Conservation (phyloP, 2,888 invertebrate genomes). For the Megastigmus dorsalis region DNA sequence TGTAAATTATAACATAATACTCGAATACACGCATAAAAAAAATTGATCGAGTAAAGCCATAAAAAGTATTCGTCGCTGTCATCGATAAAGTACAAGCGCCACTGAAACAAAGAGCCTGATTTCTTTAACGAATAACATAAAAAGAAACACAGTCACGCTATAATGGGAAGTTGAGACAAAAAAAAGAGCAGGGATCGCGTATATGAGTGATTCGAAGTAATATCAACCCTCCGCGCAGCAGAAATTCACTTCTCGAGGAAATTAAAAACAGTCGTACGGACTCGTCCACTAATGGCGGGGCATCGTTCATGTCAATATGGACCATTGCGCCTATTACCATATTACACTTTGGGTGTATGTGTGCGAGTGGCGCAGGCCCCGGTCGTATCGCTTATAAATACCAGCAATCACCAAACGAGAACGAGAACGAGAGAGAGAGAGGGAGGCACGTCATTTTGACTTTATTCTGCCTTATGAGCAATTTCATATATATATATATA, state of each 20-base stretch:
- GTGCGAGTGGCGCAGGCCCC: conserved; percentile 57
- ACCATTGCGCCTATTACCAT: conserved; percentile 74
- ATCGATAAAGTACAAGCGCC: conserved; percentile 21
- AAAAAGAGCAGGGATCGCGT: conserved; percentile 32
- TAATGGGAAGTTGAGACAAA: too few relatives aligned
- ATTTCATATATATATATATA: conserved; percentile 1
- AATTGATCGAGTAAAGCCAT: conserved; percentile 22
- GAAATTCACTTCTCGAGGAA: conserved; percentile 74
- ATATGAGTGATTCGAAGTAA: conserved; percentile 74
- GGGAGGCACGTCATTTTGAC: conserved; percentile 10
- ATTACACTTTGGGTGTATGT: conserved; percentile 68
- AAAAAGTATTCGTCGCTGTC: background rate
- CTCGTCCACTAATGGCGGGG: conserved; percentile 71
- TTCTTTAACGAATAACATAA: conserved; percentile 44
- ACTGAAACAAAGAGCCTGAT: conserved; percentile 11
- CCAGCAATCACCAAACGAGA: conserved; percentile 71
- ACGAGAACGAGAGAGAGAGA: conserved; percentile 6
- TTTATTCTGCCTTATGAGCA: background rate
- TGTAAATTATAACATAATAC: too few relatives aligned
- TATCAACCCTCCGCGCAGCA: conserved; percentile 69
- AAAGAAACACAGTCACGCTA: background rate
- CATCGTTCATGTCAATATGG: conserved; percentile 75
- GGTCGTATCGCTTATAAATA: conserved; percentile 73
- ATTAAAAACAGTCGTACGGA: conserved; percentile 74
- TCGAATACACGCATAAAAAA: too few relatives aligned